These are phyloP conservation scores for Lasius fuliginosus DNA, from an alignment of 2,888 invertebrate species.

Conservation along the genomic window DNA sequence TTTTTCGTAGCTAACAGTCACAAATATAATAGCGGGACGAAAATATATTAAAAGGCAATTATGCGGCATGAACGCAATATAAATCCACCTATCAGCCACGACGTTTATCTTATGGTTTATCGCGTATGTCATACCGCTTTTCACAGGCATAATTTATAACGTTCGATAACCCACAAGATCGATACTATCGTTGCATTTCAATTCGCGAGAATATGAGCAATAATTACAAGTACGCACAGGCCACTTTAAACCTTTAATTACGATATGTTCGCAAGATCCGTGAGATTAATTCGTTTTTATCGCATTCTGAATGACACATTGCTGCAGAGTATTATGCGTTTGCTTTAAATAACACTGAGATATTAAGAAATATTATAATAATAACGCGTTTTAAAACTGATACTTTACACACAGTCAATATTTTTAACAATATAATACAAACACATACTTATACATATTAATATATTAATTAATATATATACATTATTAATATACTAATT, in stretches of 20 bases:
- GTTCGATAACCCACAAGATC: background rate
- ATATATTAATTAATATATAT: too few species aligned
- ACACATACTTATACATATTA: too few species aligned
- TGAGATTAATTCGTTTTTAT: conserved; percentile 35
- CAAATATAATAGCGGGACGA: background rate
- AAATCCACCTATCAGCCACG: conserved; percentile 4
- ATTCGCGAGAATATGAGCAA: conserved; percentile 17
- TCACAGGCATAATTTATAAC: conserved; percentile 25
- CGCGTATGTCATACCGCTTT: background rate
- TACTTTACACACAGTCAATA: background rate
- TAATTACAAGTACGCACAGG: conserved; percentile 27
- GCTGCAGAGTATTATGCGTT: background rate
- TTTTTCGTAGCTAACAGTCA: background rate
- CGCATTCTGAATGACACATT: background rate
- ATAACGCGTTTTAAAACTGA: background rate
- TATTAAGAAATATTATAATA: conserved; percentile 1
- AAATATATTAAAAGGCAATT: conserved; percentile 36
- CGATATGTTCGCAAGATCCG: conserved; percentile 12
- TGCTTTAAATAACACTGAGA: background rate
- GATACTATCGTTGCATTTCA: conserved; percentile 31
- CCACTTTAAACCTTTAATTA: conserved; percentile 22
- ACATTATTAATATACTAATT: too few species aligned
- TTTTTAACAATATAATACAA: background rate
- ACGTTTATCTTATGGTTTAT: conserved; percentile 23
- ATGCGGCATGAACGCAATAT: conserved; percentile 12